Evolutionary conservation across 2,113 vertebrate genomes (phyloP), one percentile per base, ranked within the genome.

Genomic region (Hiodon alosoides): DNA sequence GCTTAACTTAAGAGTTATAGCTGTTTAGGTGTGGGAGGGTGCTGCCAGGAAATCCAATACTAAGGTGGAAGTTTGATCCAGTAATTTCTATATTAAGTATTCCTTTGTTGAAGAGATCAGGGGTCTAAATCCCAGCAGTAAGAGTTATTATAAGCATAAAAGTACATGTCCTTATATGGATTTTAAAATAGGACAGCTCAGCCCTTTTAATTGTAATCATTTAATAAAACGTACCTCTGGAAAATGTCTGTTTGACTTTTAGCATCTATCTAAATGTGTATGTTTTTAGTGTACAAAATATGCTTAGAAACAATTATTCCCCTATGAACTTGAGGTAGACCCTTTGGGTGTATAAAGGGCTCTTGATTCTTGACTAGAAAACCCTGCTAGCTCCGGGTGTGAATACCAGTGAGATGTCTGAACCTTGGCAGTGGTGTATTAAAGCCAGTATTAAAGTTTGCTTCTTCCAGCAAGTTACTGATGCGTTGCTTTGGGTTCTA

Each of bases 81-180:
- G 52, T 50, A 47, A 74, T 67, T 48, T 74, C 73, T 74, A 67
- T 74, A 67, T 74, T 67, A 74, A 74, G 73, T 62, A 57, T 74
- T 67, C 4, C 53, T 80, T 76, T 80, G 68, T 74, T 74, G 64
- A 3, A 8, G 79, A 66, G 67, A 78, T 70, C 58, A 11, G 9
- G 48, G 71, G 77, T 75, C 67, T 76, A 70, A 17, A 75, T 78
- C 79, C 64, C 4, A 13, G 52, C 58, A 16, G 62, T 3, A 55
- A 51, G 46, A 83, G 52, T 73, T 72, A 81, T 85, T 75, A 71
- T 59, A 79, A 65, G 10, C 67, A 17, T 71, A 65, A 79, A 71
- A 83, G 74, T 72, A 69, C 73, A 60, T 80, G 72, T 73, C 79
- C 86, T 81, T 85, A 62, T 83, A 79, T 72, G 79, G 82, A 72